Evolutionary conservation across 1,140 invertebrate genomes (phyloP), one percentile per base, ranked within the genome.

Genomic region (Caenorhabditis latens): DNA sequence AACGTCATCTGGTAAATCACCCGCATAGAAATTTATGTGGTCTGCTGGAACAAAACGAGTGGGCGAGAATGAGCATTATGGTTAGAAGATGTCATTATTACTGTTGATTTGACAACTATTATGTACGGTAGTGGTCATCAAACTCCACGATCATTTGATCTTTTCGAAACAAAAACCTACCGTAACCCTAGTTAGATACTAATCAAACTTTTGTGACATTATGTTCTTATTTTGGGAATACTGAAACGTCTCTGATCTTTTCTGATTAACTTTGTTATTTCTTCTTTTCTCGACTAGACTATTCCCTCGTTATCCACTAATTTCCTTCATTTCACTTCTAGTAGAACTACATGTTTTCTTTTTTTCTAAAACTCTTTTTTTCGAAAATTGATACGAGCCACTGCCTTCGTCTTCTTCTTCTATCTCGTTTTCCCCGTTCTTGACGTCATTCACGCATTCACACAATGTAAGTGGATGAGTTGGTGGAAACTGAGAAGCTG

Each of bases 401-500:
- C 46, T 48, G 46, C 71, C 46, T 79, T 50, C 32, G 9, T 50
- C n/a, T 14, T 50, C 40, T 79, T 50, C 46, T 50, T 50, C 46
- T 46, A 0, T n/a, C 42, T 19, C 42, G 21, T 50, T 79, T 79
- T 79, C 46, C 71, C 71, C 71, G 71, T 79, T 79, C 71, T 50
- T 79, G 71, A 79, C 71, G 71, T 79, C 71, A 79, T 50, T 79
- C 71, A 79, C 71, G 71, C 46, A 79, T 79, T 79, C 71, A 79
- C 71, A 79, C 71, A 79, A 79, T 79, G 71, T 79, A 79, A 79
- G 71, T 79, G 71, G 71, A 79, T 79, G 46, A 79, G 71, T 79
- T 79, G 71, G 43, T 79, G 71, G 71, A 50, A 71, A 50, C 71
- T 79, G 46, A 79, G 71, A 79, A 79, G 71, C 71, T 50, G 61